Conservation (phyloP, 2,888 invertebrate genomes). For the Notodonta ziczac region DNA sequence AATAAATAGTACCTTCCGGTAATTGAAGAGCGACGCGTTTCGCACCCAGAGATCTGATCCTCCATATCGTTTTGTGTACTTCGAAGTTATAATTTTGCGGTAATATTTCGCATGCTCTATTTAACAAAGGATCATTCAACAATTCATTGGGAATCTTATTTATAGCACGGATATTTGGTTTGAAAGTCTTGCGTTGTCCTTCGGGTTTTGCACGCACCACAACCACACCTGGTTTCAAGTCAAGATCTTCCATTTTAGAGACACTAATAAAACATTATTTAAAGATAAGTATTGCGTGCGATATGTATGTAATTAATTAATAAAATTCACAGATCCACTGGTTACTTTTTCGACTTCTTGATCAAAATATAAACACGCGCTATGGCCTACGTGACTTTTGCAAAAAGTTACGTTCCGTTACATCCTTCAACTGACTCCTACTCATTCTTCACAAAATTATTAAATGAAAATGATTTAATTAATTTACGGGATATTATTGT, state of each 20-base stretch:
- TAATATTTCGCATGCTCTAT: conserved; percentile 89
- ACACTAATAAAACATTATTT: conserved; percentile 18
- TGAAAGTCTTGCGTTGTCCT: conserved; percentile 90
- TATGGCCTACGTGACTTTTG: conserved; percentile 80
- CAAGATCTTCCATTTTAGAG: conserved; percentile 65
- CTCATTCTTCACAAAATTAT: no score
- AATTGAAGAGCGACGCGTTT: conserved; percentile 97
- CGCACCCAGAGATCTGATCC: conserved; percentile 92
- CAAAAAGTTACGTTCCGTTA: conserved; percentile 49
- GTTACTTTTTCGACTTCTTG: conserved; percentile 21
- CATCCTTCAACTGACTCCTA: neutral
- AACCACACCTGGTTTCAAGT: conserved; percentile 75
- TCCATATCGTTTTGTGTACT: conserved; percentile 98
- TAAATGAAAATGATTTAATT: no score
- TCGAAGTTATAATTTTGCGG: conserved; percentile 99
- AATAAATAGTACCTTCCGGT: conserved; percentile 90
- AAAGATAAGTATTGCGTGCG: neutral
- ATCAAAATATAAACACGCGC: conserved; percentile 70
- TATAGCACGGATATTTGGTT: conserved; percentile 87
- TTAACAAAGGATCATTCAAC: conserved; percentile 89
- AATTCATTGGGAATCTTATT: conserved; percentile 93
- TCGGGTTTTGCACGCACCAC: conserved; percentile 91
- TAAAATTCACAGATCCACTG: conserved; percentile 41
- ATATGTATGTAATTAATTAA: conserved; percentile 4
- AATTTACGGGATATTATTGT: no score